Evolutionary conservation across 2,113 vertebrate species (phyloP).

Genomic region (Rhineura floridana): DNA sequence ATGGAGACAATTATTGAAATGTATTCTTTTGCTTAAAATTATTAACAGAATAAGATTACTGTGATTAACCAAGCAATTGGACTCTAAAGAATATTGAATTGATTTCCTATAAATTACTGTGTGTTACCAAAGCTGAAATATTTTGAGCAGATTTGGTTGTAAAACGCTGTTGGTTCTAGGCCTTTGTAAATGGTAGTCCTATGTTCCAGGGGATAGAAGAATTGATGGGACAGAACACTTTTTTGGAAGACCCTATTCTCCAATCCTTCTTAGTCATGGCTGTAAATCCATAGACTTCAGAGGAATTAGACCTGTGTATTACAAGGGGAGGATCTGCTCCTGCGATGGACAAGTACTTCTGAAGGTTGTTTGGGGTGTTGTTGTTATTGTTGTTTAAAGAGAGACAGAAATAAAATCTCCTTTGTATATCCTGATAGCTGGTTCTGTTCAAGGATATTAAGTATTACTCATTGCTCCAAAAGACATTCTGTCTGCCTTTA

Average conservation of each 20-base stretch:
- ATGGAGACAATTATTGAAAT: slow-evolving; percentile 61
- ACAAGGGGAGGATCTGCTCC: background rate
- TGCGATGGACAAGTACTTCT: background rate
- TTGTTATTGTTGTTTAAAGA: background rate
- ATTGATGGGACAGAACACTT: background rate
- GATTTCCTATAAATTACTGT: slow-evolving; percentile 46
- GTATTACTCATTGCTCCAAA: background rate
- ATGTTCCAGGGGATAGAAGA: no score
- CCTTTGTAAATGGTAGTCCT: background rate
- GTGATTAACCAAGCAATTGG: slow-evolving; percentile 48
- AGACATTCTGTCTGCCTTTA: background rate
- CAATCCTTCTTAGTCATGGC: no score
- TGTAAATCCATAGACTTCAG: background rate
- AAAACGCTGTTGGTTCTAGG: background rate
- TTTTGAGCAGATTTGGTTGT: slow-evolving; percentile 38
- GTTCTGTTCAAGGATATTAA: background rate
- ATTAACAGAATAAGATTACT: slow-evolving; percentile 50
- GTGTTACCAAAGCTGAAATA: slow-evolving; percentile 11
- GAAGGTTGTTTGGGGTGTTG: no score
- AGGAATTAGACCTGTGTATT: background rate
- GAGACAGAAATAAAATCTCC: background rate
- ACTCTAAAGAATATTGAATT: slow-evolving; percentile 51
- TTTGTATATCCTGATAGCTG: background rate
- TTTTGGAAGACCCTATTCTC: background rate
- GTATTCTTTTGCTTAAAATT: slow-evolving; percentile 54